Percentiles rank a stretch among this genome's conserved stretches.
Conservation (phyloP, 2,888 invertebrate genomes). For the Abrostola tripartita region DNA sequence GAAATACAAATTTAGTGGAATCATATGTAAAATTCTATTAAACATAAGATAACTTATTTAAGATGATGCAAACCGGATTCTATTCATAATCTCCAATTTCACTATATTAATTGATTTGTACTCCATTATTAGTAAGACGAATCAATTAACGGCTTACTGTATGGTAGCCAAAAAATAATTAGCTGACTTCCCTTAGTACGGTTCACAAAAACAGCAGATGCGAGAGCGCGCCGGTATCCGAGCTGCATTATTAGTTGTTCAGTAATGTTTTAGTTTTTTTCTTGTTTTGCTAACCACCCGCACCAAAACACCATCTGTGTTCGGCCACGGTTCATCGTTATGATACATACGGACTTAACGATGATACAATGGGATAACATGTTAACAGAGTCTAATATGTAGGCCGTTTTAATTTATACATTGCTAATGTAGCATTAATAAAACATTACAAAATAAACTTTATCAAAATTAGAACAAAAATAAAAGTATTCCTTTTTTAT, state of each 20-base stretch:
- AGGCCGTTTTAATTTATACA: no score
- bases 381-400: background rate
- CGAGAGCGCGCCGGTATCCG: constrained; percentile 68
- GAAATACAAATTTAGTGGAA: no score
- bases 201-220: constrained; percentile 86
- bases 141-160: constrained; percentile 79
- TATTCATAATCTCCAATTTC: constrained; percentile 56
- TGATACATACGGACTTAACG: constrained; percentile 62
- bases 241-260: constrained; percentile 82
- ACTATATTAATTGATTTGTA: constrained; percentile 67
- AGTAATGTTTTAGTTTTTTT: constrained; percentile 78
- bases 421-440: background rate
- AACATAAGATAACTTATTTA: background rate
- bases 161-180: constrained; percentile 82
- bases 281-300: constrained; percentile 77
- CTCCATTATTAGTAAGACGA: constrained; percentile 76
- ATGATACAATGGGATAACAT: constrained; percentile 28
- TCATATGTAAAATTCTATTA: background rate
- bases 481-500: background rate
- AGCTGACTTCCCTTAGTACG: constrained; percentile 73
- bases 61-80: constrained; percentile 22
- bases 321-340: constrained; percentile 68
- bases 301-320: constrained; percentile 83
- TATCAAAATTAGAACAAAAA: background rate
- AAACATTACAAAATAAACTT: background rate